Conservation (phyloP, 2,113 vertebrate species). For the Antennarius striatus region DNA sequence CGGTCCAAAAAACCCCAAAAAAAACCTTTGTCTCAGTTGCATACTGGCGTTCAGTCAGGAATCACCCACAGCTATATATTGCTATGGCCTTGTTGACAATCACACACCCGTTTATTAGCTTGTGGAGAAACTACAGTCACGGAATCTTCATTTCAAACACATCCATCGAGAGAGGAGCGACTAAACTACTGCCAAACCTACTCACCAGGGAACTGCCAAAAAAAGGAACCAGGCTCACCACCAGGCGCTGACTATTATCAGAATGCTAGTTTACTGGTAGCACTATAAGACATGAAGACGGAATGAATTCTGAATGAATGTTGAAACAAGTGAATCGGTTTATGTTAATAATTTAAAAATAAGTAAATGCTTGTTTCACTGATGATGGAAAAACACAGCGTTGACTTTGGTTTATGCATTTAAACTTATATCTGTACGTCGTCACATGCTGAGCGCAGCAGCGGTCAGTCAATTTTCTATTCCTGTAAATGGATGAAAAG, state of each 20-base stretch:
- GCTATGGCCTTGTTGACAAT: slow-evolving; percentile 55
- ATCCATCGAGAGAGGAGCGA: slow-evolving; percentile 44
- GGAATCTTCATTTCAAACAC: slow-evolving; percentile 3
- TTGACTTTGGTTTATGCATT: slow-evolving; percentile 72
- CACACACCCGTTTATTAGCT: slow-evolving; percentile 13
- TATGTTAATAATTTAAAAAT: slow-evolving; percentile 41
- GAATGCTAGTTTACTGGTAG: slow-evolving; percentile 34
- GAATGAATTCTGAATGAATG: slow-evolving; percentile 48
- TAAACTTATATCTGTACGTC: slow-evolving; percentile 59
- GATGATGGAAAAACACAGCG: slow-evolving; percentile 59
- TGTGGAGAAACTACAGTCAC: neutral
- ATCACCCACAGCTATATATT: slow-evolving; percentile 1
- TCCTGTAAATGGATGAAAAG: slow-evolving; percentile 53
- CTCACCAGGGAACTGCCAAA: slow-evolving; percentile 70
- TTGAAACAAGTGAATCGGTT: slow-evolving; percentile 60
- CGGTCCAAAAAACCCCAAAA: too few relatives aligned
- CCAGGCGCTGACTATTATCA: slow-evolving; percentile 17
- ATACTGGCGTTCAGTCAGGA: slow-evolving; percentile 17
- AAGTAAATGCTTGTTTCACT: slow-evolving; percentile 60
- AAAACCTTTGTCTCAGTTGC: too few relatives aligned
- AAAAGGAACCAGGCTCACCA: slow-evolving; percentile 38
- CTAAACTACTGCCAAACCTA: slow-evolving; percentile 71
- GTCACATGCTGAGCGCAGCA: slow-evolving; percentile 51
- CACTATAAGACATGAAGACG: slow-evolving; percentile 28
- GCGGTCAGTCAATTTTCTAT: slow-evolving; percentile 63